Evolutionary conservation across 2,888 invertebrate species (phyloP), one percentile per base, ranked within the genome.

Genomic region (Lucinisca nassula): DNA sequence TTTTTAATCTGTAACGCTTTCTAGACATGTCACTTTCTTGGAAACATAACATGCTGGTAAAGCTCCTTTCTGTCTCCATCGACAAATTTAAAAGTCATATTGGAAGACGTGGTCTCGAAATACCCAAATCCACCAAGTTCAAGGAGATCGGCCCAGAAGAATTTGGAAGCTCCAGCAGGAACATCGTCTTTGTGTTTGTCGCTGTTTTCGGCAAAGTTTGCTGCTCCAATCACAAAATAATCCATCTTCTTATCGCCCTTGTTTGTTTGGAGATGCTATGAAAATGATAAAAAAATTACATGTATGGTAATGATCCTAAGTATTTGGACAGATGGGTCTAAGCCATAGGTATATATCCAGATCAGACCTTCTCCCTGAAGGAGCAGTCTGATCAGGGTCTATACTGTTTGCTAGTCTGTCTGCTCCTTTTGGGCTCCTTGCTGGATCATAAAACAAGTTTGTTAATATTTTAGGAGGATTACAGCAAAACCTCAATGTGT

Each of bases 201-300:
- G 24, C 95, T 96, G 1, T 92, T 85, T 79, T 96, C 96, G 6
- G 96, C 94, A 87, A 96, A 95, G 83, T 96, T 96, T 8, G 96
- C 96, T 2, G 96, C 96, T 14, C 97, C 97, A 14, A 96, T 95
- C 0, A 97, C 95, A 84, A 96, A 95, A 88, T 96, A 96, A 79
- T 96, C 92, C 76, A 96, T 92, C 2, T 92, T 93, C n/a, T 92
- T 89, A 21, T 91, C 85, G 24, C 92, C 87, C 72, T 78, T 78
- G 61, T 24, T 82, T 78, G 24, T 79, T 38, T 73, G 84, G 37
- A 84, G 82, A 84, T 84, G 85, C 87, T 79, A 78, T 30, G 72
- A 82, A 83, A 74, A 79, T 84, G 10, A 78, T 77, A 38, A 61
- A 82, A 51, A 67, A 79, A 73, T 72, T 61, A 17, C 61, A 73